These are phyloP conservation scores for Cantharis flavilabris DNA, from an alignment of 2,888 invertebrate genomes.

Conservation along the genomic window DNA sequence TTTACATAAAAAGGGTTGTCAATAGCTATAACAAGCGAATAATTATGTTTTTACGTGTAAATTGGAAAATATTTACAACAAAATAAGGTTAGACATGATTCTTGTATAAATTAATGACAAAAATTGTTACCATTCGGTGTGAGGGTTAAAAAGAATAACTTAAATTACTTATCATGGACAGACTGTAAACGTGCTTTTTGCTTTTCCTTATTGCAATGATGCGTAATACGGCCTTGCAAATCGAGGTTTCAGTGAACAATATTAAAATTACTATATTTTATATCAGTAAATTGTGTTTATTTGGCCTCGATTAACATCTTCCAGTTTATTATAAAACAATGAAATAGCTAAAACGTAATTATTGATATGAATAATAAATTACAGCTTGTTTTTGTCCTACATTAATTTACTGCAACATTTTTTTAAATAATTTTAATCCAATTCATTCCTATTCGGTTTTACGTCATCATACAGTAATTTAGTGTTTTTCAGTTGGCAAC, in stretches of 20 bases:
- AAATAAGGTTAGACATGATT: background rate
- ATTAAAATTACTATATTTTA: conserved; percentile 22
- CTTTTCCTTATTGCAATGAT: conserved; percentile 50
- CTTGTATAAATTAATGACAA: background rate
- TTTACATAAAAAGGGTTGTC: background rate
- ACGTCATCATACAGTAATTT: no score
- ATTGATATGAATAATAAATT: background rate
- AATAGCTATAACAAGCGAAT: background rate
- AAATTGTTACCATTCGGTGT: background rate
- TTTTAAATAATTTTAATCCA: background rate
- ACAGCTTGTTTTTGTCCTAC: background rate
- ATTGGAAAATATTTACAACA: background rate
- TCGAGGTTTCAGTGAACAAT: conserved; percentile 41
- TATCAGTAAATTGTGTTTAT: conserved; percentile 27
- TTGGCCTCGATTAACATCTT: conserved; percentile 42
- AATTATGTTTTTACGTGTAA: background rate
- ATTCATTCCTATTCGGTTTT: no score
- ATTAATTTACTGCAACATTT: background rate
- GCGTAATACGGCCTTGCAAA: conserved; percentile 50
- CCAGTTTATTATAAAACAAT: conserved; percentile 14
- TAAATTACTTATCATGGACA: conserved; percentile 35
- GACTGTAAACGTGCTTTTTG: conserved; percentile 44
- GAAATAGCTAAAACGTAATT: conserved; percentile 6
- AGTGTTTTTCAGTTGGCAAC: no score
- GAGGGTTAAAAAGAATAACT: conserved; percentile 2